Evolutionary conservation across 2,888 invertebrate genomes (phyloP), one percentile per base, ranked within the genome.

Genomic region (Phengaris arion): DNA sequence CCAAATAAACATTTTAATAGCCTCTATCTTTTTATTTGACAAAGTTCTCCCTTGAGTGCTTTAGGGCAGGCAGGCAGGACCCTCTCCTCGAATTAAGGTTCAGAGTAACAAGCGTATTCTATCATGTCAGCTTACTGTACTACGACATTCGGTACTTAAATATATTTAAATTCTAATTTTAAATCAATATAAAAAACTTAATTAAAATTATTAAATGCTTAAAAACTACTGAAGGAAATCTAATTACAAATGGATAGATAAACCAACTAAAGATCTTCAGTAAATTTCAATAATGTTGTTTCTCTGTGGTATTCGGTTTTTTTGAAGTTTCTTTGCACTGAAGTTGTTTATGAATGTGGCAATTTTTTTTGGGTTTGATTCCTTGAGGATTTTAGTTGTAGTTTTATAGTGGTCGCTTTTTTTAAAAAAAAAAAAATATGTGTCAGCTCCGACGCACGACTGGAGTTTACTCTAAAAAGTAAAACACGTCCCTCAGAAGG

Each of bases 181-280:
- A 10, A 10, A 52, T 5, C 9, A 12, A 52, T 12, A 52, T 52
- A 12, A 52, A 12, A 52, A 52, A 52, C 9, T 52, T 8, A 55
- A n/a, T 57, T 15, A 59, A 8, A 5, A 59, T 59, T 22, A 59
- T 59, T 22, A 9, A 6, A 9, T 15, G 15, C 4, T 8, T 7
- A 13, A 55, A 55, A 55, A 55, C 22, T 4, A 59, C 15, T 4
- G 13, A 55, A 85, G 83, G 86, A 87, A 86, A 88, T 87, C 86
- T 84, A 82, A 84, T 83, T 84, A 82, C 80, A 80, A 81, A 83
- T 83, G 82, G 83, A 82, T 83, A 84, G 81, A 82, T 83, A 82
- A 82, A 83, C 80, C 81, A 82, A 85, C 84, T 86, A 85, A 85
- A 82, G 84, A 82, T 82, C 83, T 82, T 84, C 81, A 85, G 81